These are phyloP conservation scores for Clarias gariepinus DNA, from an alignment of 2,113 vertebrate species.

Conservation along the genomic window DNA sequence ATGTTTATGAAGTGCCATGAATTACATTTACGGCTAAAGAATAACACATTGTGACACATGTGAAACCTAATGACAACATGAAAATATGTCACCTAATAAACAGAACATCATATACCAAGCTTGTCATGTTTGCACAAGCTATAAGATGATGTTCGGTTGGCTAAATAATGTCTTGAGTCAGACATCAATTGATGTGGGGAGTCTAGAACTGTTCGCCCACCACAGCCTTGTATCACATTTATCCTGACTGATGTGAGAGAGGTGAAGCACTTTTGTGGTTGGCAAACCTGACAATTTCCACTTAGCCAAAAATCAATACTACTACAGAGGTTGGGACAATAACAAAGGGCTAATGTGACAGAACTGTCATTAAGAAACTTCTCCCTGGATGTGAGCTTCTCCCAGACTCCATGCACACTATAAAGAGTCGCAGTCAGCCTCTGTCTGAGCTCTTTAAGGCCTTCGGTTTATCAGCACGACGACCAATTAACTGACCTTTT, in stretches of 20 bases:
- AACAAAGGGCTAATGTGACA: constrained; percentile 44
- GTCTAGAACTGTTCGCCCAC: neutral
- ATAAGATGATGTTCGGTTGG: neutral
- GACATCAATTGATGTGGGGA: neutral
- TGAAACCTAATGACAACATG: constrained; percentile 8
- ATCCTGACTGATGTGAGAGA: constrained; percentile 16
- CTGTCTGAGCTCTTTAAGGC: constrained; percentile 26
- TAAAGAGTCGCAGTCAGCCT: neutral
- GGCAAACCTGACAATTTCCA: constrained; percentile 40
- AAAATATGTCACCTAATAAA: neutral
- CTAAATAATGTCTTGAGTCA: constrained; percentile 10
- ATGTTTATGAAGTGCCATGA: neutral
- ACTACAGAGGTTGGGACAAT: constrained; percentile 32
- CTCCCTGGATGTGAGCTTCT: constrained; percentile 18
- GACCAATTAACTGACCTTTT: constrained; percentile 47
- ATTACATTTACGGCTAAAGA: constrained; percentile 8
- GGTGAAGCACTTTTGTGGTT: constrained; percentile 26
- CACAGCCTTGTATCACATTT: neutral
- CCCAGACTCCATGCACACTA: neutral
- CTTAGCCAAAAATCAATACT: constrained; percentile 43
- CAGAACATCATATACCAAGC: neutral
- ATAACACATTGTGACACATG: constrained; percentile 3
- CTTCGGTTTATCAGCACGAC: constrained; percentile 39
- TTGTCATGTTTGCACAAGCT: neutral
- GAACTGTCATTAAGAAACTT: constrained; percentile 43